These are phyloP conservation scores for Geophilus truncorum DNA, from an alignment of 2,888 invertebrate species.

Conservation along the genomic window DNA sequence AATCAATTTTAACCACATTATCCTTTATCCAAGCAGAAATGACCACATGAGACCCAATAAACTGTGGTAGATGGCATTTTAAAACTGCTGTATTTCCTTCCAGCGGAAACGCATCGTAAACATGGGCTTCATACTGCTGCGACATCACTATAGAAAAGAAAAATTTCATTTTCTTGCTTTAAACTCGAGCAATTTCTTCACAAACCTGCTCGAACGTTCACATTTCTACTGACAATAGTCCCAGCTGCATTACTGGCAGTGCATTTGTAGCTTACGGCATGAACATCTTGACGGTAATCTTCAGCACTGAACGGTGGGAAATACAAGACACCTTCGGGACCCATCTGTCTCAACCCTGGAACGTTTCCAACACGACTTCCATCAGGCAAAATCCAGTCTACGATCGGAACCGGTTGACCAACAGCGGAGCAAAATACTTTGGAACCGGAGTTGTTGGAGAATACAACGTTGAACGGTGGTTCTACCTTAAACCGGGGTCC, in stretches of 20 bases:
- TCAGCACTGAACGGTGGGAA: not conserved
- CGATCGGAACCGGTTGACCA: not conserved
- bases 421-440: not conserved
- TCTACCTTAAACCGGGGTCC: not conserved
- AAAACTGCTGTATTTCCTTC: constrained; percentile 31
- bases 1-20: constrained; percentile 29
- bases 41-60: constrained; percentile 14
- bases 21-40: constrained; percentile 32
- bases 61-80: constrained; percentile 32
- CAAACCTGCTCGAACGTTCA: not conserved
- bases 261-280: not conserved
- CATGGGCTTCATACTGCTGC: constrained; percentile 25
- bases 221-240: constrained; percentile 5
- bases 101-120: constrained; percentile 33
- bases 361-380: not conserved
- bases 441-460: not conserved
- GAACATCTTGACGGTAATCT: not conserved
- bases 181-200: not conserved
- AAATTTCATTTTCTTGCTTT: not conserved
- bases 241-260: not conserved
- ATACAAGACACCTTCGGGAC: not conserved
- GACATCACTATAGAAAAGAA: constrained; percentile 30
- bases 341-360: not conserved
- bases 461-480: not conserved
- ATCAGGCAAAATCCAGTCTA: not conserved